Conservation (phyloP, 1,140 invertebrate genomes). For the Mercenaria mercenaria region DNA sequence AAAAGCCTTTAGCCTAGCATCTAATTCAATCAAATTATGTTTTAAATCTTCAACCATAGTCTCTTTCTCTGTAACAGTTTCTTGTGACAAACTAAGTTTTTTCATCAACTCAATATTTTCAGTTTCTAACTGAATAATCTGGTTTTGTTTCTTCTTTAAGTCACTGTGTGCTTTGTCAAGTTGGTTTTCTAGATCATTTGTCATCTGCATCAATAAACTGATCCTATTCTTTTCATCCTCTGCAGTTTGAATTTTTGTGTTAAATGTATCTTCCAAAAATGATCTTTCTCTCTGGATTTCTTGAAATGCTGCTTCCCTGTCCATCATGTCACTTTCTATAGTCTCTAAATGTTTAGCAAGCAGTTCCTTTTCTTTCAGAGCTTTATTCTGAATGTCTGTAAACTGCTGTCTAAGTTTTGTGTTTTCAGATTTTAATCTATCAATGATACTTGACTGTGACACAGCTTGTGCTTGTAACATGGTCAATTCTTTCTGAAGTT, state of each 20-base stretch:
- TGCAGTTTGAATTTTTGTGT: slow-evolving; percentile 82
- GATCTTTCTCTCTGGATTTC: slow-evolving; percentile 85
- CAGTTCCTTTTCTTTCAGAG: slow-evolving; percentile 86
- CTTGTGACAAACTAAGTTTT: slow-evolving; percentile 83
- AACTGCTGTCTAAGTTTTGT: slow-evolving; percentile 82
- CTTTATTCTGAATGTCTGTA: slow-evolving; percentile 84
- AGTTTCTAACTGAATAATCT: slow-evolving; percentile 83
- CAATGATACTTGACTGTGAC: slow-evolving; percentile 82
- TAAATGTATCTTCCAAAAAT: slow-evolving; percentile 83
- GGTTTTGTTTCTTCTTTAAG: slow-evolving; percentile 81
- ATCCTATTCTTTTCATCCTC: slow-evolving; percentile 84
- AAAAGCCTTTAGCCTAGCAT: slow-evolving; percentile 82
- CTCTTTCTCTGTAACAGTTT: slow-evolving; percentile 85
- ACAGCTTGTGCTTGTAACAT: slow-evolving; percentile 81
- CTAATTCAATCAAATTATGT: slow-evolving; percentile 83
- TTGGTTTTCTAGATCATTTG: slow-evolving; percentile 84
- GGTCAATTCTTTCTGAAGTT: slow-evolving; percentile 86
- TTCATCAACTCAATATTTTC: slow-evolving; percentile 85
- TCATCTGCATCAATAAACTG: slow-evolving; percentile 78
- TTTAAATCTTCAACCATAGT: slow-evolving; percentile 83
- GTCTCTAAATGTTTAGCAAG: slow-evolving; percentile 86
- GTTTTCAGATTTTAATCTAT: slow-evolving; percentile 85
- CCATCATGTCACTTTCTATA: slow-evolving; percentile 87
- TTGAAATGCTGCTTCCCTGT: slow-evolving; percentile 85
- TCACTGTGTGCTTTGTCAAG: slow-evolving; percentile 84